Percentiles rank a stretch among this genome's conserved stretches.
phyloP scores from a whole-genome alignment of 2,888 invertebrate species.

The Protophormia terraenovae region DNA sequence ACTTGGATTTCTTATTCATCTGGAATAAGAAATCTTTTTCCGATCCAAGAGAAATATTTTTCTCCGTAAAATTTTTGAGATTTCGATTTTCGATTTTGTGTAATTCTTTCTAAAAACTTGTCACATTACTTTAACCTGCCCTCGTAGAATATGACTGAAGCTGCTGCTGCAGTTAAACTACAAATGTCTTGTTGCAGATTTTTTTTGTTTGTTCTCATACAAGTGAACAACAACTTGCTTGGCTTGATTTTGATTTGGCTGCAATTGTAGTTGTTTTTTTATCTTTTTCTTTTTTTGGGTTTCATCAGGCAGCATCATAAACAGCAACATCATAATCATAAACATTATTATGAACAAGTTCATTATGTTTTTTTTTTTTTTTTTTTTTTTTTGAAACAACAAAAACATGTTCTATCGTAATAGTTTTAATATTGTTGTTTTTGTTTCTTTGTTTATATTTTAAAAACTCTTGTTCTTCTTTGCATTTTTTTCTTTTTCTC shows the following conservation, averaged over 20 bases:
- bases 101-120: not conserved
- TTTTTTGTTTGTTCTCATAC: constrained; percentile 5
- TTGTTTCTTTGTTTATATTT: constrained; percentile 42
- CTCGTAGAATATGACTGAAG: not conserved
- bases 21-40: too few species aligned
- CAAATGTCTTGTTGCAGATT: constrained; percentile 4
- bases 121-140: not conserved
- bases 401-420: constrained; percentile 36
- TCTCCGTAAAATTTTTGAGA: too few species aligned
- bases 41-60: too few species aligned
- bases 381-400: constrained; percentile 19
- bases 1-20: too few species aligned
- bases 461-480: constrained; percentile 9
- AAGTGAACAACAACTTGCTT: constrained; percentile 44
- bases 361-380: constrained; percentile 34
- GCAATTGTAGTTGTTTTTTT: constrained; percentile 16
- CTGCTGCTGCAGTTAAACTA: constrained; percentile 24
- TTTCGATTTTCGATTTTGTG: too few species aligned
- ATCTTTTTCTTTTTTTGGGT: constrained; percentile 1
- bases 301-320: not conserved
- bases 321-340: not conserved
- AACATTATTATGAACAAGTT: constrained; percentile 3
- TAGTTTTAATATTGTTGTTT: constrained; percentile 27
- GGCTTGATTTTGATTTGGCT: constrained; percentile 37
- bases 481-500: not conserved